Evolutionary conservation across 2,888 invertebrate genomes (phyloP).

Genomic region (Acleris laterana): DNA sequence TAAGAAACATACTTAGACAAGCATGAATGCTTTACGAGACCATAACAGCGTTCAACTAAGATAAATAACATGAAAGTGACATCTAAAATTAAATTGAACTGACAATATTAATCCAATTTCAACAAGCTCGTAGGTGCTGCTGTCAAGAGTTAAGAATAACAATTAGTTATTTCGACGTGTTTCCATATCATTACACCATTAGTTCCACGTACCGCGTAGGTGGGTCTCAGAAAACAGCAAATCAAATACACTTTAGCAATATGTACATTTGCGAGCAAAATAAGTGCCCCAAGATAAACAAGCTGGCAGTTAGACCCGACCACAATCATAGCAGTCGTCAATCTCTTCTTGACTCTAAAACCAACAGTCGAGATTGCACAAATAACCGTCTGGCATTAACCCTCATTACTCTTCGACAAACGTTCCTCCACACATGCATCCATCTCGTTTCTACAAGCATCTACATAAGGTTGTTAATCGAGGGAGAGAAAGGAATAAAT

Average conservation of each 20-base stretch:
- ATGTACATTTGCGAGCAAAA: constrained; percentile 51
- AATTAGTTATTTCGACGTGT: constrained; percentile 60
- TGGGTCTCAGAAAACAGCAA: constrained; percentile 58
- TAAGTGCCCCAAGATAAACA: constrained; percentile 54
- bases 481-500: constrained; percentile 1
- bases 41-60: neutral
- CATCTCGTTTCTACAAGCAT: constrained; percentile 31
- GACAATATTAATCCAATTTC: constrained; percentile 26
- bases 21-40: neutral
- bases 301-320: constrained; percentile 56
- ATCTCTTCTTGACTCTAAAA: constrained; percentile 68
- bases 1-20: neutral
- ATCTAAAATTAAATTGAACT: constrained; percentile 25
- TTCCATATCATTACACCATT: constrained; percentile 61
- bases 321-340: constrained; percentile 69
- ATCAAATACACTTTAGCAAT: constrained; percentile 66
- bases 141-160: constrained; percentile 39
- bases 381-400: constrained; percentile 75
- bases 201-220: constrained; percentile 57
- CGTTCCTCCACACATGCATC: constrained; percentile 44
- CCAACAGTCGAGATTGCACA: constrained; percentile 79
- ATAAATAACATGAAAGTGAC: constrained; percentile 12
- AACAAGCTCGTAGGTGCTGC: constrained; percentile 29
- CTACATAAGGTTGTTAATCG: constrained; percentile 24
- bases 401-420: constrained; percentile 69